A percentile compares a stretch with the other conserved stretches of the same genome.
These are phyloP conservation scores for Mizuhopecten yessoensis DNA, from an alignment of 1,140 invertebrate genomes.

Conservation along the genomic window DNA sequence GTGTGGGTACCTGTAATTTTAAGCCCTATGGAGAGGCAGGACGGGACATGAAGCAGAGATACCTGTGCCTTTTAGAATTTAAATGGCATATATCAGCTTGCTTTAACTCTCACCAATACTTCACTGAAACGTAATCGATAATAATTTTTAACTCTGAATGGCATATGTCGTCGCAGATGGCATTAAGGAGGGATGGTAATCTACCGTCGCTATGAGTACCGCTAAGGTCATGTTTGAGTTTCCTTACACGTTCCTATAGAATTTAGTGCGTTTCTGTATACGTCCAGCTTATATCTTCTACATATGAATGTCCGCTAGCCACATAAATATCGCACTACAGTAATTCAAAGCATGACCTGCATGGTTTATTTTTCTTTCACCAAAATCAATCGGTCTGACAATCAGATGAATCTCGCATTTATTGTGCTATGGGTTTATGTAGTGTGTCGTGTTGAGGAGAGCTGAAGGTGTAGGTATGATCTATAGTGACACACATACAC, in stretches of 20 bases:
- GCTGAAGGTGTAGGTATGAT: not conserved
- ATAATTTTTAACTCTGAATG: not conserved
- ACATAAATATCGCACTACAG: slow-evolving; percentile 12
- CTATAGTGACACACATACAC: not conserved
- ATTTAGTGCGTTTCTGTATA: not conserved
- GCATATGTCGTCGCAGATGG: not conserved
- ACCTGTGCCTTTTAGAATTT: not conserved
- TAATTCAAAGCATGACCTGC: slow-evolving; percentile 11
- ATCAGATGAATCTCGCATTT: slow-evolving; percentile 12
- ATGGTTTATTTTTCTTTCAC: slow-evolving; percentile 14
- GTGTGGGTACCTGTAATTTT: not conserved
- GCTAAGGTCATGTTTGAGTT: not conserved
- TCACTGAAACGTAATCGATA: not conserved
- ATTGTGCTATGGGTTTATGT: not conserved
- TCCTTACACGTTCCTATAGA: not conserved
- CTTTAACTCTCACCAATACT: not conserved
- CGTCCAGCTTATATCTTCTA: not conserved
- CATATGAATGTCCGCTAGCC: not conserved
- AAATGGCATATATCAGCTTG: not conserved
- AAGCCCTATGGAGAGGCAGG: not conserved
- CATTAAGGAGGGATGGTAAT: not conserved
- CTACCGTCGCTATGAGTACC: not conserved
- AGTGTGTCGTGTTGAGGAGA: not conserved
- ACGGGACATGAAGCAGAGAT: slow-evolving; percentile 21
- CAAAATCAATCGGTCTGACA: slow-evolving; percentile 32